phyloP scores from a whole-genome alignment of 2,113 vertebrate genomes.

The Seriola quinqueradiata region DNA sequence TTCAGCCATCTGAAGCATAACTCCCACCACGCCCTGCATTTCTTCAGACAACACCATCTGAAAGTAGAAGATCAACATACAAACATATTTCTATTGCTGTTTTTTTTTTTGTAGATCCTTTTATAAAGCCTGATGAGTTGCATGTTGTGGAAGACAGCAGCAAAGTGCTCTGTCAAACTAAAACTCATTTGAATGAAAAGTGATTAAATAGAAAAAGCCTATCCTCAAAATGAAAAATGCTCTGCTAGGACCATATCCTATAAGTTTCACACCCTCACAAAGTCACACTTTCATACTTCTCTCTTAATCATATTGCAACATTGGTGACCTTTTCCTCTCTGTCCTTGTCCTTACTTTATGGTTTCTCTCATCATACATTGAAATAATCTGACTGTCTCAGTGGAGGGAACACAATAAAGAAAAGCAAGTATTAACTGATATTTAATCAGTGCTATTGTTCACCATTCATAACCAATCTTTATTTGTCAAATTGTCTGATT shows the following conservation, averaged over 20 bases:
- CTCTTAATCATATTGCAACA: background rate
- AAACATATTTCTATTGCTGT: background rate
- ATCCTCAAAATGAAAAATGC: background rate
- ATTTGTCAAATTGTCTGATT: background rate
- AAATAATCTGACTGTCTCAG: background rate
- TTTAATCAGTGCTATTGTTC: background rate
- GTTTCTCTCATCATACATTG: background rate
- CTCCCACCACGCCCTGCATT: constrained; percentile 68
- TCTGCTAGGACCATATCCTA: background rate
- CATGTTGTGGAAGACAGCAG: background rate
- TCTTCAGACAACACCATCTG: constrained; percentile 82
- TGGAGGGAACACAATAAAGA: background rate
- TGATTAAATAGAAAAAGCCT: background rate
- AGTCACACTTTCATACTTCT: background rate
- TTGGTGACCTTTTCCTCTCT: background rate
- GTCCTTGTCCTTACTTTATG: background rate
- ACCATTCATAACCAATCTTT: background rate
- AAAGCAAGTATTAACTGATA: background rate
- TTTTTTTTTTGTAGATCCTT: background rate
- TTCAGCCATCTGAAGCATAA: constrained; percentile 66
- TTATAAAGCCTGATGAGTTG: background rate
- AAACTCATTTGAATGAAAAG: background rate
- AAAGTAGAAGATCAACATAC: constrained; percentile 16
- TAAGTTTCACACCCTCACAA: background rate
- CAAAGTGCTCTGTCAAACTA: background rate